These are phyloP conservation scores for Stenichneumon culpator DNA, from an alignment of 2,888 invertebrate species.

Conservation along the genomic window DNA sequence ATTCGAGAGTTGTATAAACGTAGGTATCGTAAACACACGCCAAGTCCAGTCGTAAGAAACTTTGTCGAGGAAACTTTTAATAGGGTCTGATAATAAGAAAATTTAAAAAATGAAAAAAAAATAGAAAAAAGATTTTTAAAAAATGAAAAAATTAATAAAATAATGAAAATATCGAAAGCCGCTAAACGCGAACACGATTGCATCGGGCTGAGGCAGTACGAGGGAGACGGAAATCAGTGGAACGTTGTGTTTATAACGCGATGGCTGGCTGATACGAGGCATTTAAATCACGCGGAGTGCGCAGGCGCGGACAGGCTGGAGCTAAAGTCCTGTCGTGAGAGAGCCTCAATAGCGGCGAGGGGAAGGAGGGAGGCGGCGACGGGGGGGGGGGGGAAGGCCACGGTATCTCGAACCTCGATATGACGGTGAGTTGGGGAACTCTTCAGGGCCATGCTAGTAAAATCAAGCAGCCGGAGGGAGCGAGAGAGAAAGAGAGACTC, in stretches of 20 bases:
- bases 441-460: conserved; percentile 55
- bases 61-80: conserved; percentile 43
- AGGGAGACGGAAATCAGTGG: conserved; percentile 52
- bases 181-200: conserved; percentile 32
- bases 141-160: conserved; percentile 6
- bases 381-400: conserved; percentile 38
- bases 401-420: conserved; percentile 55
- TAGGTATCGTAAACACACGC: background rate
- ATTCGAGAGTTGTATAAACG: background rate
- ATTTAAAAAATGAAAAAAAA: conserved; percentile 6
- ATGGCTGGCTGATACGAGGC: conserved; percentile 68
- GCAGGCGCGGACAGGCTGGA: conserved; percentile 57
- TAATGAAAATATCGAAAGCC: conserved; percentile 31
- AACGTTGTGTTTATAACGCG: conserved; percentile 65
- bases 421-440: conserved; percentile 49
- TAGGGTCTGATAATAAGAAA: background rate
- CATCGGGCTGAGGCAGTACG: conserved; percentile 18
- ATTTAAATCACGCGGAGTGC: conserved; percentile 71
- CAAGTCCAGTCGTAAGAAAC: background rate
- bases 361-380: background rate
- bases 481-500: background rate
- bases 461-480: conserved; percentile 3
- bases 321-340: conserved; percentile 50
- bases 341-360: conserved; percentile 11
- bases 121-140: too few species aligned